Conservation (phyloP, 2,888 invertebrate species). For the Teinopalpus imperialis region DNA sequence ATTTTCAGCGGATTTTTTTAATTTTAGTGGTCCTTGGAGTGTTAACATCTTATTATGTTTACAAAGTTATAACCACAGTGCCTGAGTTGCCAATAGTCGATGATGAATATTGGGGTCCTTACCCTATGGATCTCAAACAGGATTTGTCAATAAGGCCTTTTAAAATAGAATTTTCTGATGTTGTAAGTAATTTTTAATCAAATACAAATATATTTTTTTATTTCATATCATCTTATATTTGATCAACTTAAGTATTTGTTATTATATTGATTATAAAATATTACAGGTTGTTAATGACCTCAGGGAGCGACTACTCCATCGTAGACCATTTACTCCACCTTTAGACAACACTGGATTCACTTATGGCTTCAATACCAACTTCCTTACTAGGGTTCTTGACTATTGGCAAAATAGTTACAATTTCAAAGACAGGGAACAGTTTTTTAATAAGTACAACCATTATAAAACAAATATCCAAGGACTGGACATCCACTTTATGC, state of each 20-base stretch:
- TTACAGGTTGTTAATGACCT: constrained; percentile 78
- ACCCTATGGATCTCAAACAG: constrained; percentile 59
- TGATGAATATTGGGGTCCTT: constrained; percentile 83
- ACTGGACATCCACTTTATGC: constrained; percentile 88
- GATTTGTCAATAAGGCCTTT: constrained; percentile 82
- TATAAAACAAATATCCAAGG: constrained; percentile 89
- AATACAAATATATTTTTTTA: too few relatives aligned
- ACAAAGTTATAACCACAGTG: constrained; percentile 32
- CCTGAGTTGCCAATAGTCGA: constrained; percentile 49
- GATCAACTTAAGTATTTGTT: constrained; percentile 3
- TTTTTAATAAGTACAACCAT: constrained; percentile 88
- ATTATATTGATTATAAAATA: constrained; percentile 22
- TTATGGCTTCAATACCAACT: constrained; percentile 90
- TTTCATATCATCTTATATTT: too few relatives aligned
- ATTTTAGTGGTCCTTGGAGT: constrained; percentile 33
- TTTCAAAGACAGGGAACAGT: constrained; percentile 82
- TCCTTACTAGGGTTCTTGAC: constrained; percentile 84
- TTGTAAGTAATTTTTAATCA: constrained; percentile 72
- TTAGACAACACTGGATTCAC: constrained; percentile 86
- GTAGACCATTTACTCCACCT: constrained; percentile 74
- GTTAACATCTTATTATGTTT: constrained; percentile 37
- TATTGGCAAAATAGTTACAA: constrained; percentile 91
- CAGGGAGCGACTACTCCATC: constrained; percentile 75
- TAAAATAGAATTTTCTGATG: constrained; percentile 81
- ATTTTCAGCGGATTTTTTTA: too few relatives aligned